Percentiles rank a stretch among this genome's conserved stretches.
Evolutionary conservation across 1,140 invertebrate species (phyloP).

Genomic region (Microplitis demolitor): DNA sequence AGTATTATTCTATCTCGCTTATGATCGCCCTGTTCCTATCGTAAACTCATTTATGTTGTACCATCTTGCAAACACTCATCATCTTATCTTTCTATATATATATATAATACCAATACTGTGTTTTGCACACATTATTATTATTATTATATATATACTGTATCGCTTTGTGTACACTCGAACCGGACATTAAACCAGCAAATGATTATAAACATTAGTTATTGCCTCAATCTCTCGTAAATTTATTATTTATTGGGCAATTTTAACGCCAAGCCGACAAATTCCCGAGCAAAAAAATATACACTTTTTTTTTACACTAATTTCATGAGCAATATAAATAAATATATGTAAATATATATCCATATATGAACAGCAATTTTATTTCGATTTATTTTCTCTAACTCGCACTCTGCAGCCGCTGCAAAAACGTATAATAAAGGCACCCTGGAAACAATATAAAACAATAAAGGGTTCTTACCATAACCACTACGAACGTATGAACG

Average conservation of each 20-base stretch:
- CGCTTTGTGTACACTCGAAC: no score
- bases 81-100: not conserved
- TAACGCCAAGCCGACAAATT: no score
- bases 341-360: constrained; percentile 1
- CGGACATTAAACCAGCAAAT: no score
- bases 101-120: not conserved
- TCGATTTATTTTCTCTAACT: constrained; percentile 31
- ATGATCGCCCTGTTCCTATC: not conserved
- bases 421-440: constrained; percentile 39
- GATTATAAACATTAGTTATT: no score
- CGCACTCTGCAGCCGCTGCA: not conserved
- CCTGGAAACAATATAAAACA: constrained; percentile 55
- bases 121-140: no score
- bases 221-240: no score
- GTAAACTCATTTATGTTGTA: constrained; percentile 1
- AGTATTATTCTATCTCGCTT: not conserved
- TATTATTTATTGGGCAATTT: no score
- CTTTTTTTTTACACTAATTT: not conserved
- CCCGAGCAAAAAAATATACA: no score
- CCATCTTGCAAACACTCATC: not conserved
- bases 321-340: constrained; percentile 10
- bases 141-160: no score
- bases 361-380: constrained; percentile 39
- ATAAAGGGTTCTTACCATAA: constrained; percentile 52
- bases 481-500: constrained; percentile 32